These are phyloP conservation scores for Scolanthus callimorphus DNA, from an alignment of 92 coral and sea anemone species.

Conservation along the genomic window DNA sequence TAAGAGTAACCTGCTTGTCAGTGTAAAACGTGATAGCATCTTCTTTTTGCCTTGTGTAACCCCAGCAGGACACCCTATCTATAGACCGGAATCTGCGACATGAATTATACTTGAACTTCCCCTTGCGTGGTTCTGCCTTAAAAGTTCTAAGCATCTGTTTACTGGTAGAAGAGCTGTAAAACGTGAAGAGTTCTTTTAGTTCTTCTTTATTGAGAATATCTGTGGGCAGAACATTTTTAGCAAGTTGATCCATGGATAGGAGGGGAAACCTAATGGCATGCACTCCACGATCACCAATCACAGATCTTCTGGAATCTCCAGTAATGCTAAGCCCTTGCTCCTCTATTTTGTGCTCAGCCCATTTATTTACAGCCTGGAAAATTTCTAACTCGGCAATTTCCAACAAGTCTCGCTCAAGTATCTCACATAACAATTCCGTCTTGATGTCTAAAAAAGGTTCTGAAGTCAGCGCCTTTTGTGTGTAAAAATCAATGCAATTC, in stretches of 20 bases:
- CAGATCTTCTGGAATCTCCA: conserved; percentile 1
- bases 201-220: conserved; percentile 4
- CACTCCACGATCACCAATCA: conserved; percentile 13
- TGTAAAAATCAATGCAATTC: background rate
- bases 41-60: background rate
- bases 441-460: conserved; percentile 17
- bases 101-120: too few relatives aligned
- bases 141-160: too few relatives aligned
- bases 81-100: too few relatives aligned
- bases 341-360: conserved; percentile 11
- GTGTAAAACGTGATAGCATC: background rate
- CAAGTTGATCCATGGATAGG: conserved; percentile 22
- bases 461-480: background rate
- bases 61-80: too few relatives aligned
- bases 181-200: conserved; percentile 10
- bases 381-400: conserved; percentile 15
- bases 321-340: background rate
- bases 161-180: too few relatives aligned
- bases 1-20: background rate
- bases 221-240: conserved; percentile 7
- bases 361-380: conserved; percentile 19
- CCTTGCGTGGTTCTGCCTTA: too few relatives aligned
- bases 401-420: conserved; percentile 18
- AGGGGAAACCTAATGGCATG: conserved; percentile 20
- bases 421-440: conserved; percentile 6